Base-by-base conservation (phyloP, 35 echinoderm and acorn worm genomes). In the Apostichopus parvimensis region DNA sequence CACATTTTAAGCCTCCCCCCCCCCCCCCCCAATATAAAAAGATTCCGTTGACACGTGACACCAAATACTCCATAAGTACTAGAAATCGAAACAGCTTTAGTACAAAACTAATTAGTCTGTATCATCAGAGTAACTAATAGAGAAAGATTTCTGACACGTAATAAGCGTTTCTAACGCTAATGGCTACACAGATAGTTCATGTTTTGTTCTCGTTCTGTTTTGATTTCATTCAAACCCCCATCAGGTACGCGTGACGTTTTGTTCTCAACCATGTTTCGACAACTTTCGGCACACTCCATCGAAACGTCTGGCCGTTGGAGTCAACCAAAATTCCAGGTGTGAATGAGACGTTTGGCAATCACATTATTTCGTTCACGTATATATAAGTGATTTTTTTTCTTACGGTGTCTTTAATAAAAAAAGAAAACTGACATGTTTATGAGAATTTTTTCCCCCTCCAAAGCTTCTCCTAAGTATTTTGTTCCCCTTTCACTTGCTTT, bases 241-340 rank as follows among this genome's bases (percentile, higher is more conserved):
- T 58, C 81, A 84, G 81, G 54, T 59, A 84, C 81, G 20, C 56
- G 57, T 84, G 81, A 58, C 81, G 24, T 22, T 84, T 60, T 23
- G 54, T 84, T 56, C n/a, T 58, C 15, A 17, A 59, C 15, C 81
- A 84, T 84, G 81, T 84, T 84, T 59, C 57, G 81, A 84, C 81
- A 84, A 84, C 54, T 18, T 18, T 56, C 14, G 81, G 81, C 81
- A 84, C 81, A 59, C 81, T 84, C 57, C 81, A 84, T 11, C 15
- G 54, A 84, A 56, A 84, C 81, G 57, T 52, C 81, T 84, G 18
- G 57, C 11, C 71, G 7, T 75, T 18, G 71, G 71, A 75, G 71
- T 75, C 71, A 75, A 75, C 71, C 2, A 75, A 75, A 75, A 45
- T 45, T n/a, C 71, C 71, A 75, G 71, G 71, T 75, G 71, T 75